A percentile compares a stretch with the other conserved stretches of the same genome.
These are phyloP conservation scores for Stichopus chloronotus DNA, from an alignment of 35 echinoderm and acorn worm genomes.

Conservation along the genomic window DNA sequence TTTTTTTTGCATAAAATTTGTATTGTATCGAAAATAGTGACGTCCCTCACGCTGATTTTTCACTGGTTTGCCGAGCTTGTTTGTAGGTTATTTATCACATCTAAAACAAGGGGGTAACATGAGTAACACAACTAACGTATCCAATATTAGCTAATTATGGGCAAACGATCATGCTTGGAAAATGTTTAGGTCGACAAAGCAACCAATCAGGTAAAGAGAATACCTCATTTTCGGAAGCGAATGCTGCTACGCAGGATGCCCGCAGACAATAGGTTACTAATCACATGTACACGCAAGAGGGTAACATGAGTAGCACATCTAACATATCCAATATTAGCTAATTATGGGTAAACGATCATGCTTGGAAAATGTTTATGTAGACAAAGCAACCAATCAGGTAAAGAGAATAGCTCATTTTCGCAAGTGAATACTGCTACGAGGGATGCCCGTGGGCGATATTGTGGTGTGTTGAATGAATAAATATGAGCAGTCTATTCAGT, in stretches of 20 bases:
- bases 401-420: slow-evolving; percentile 17
- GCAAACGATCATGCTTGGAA: background rate
- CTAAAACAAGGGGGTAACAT: background rate
- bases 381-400: slow-evolving; percentile 1
- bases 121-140: background rate
- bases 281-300: background rate
- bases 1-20: slow-evolving; percentile 3
- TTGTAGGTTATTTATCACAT: background rate
- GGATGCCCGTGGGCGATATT: background rate
- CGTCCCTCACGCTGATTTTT: background rate
- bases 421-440: background rate
- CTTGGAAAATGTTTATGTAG: slow-evolving; percentile 21
- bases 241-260: background rate
- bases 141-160: too few relatives aligned
- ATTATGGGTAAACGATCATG: background rate
- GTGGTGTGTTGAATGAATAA: slow-evolving; percentile 22
- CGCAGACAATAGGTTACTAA: background rate
- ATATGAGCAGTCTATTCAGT: slow-evolving; percentile 8
- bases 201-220: background rate
- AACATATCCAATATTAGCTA: slow-evolving; percentile 34
- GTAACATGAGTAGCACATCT: slow-evolving; percentile 6
- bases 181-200: slow-evolving; percentile 4
- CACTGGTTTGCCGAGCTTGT: background rate
- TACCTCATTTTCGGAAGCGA: background rate
- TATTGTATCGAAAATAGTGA: background rate